A percentile compares a stretch with the other conserved stretches of the same genome.
phyloP scores from a whole-genome alignment of 1,140 invertebrate species.

The Laodelphax striatellus region DNA sequence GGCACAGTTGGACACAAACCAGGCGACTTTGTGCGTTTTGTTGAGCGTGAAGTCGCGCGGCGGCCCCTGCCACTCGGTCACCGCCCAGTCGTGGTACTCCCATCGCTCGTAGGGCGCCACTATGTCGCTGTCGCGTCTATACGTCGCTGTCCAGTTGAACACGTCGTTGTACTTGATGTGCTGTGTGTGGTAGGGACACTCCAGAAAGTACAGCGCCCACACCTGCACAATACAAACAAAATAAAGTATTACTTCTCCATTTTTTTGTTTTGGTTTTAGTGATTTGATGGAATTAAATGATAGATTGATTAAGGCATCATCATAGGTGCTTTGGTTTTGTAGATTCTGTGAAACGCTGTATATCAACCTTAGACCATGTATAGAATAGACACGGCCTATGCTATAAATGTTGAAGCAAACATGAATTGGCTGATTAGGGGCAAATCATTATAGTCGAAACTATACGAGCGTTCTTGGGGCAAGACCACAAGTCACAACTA shows the following conservation, averaged over 20 bases:
- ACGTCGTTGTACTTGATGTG: slow-evolving; percentile 66
- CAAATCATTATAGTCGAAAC: too few relatives aligned
- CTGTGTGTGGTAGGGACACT: slow-evolving; percentile 88
- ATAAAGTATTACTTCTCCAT: slow-evolving; percentile 25
- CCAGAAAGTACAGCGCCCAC: slow-evolving; percentile 85
- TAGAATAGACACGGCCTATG: too few relatives aligned
- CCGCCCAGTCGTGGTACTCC: slow-evolving; percentile 66
- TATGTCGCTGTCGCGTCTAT: slow-evolving; percentile 84
- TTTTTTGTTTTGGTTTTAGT: too few relatives aligned
- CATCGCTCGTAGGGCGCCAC: slow-evolving; percentile 93
- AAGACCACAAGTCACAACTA: too few relatives aligned
- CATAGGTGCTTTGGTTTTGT: too few relatives aligned
- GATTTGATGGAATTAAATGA: too few relatives aligned
- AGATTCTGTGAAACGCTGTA: too few relatives aligned
- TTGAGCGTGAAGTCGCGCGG: slow-evolving; percentile 73
- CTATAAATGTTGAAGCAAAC: too few relatives aligned
- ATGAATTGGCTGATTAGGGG: too few relatives aligned
- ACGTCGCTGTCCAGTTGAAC: slow-evolving; percentile 94
- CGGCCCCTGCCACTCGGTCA: slow-evolving; percentile 46
- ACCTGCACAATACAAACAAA: slow-evolving; percentile 39
- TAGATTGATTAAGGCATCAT: too few relatives aligned
- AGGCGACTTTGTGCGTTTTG: slow-evolving; percentile 88
- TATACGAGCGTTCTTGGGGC: too few relatives aligned
- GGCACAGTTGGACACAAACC: slow-evolving; percentile 95
- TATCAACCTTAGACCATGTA: too few relatives aligned